These are phyloP conservation scores for Leucopternis melanops DNA, from an alignment of 2,113 vertebrate species.

Conservation along the genomic window DNA sequence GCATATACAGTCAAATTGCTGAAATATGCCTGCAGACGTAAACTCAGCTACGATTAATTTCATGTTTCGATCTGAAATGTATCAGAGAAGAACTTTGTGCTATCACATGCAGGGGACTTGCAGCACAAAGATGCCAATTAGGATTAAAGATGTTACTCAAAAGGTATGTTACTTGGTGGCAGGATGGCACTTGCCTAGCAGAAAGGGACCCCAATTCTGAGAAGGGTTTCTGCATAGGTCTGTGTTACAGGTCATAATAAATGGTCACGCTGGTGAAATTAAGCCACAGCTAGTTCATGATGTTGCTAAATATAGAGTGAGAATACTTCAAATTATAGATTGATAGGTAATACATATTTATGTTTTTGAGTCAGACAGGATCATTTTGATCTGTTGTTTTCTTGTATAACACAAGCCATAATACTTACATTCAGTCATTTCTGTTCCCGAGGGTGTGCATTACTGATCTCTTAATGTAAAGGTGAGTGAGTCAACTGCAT, in stretches of 20 bases:
- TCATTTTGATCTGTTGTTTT: not conserved
- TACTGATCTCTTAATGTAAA: not conserved
- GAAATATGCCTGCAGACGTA: not conserved
- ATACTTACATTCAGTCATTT: not conserved
- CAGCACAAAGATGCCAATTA: not conserved
- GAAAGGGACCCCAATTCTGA: not conserved
- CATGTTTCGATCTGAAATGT: not conserved
- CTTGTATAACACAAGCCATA: not conserved
- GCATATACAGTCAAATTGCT: not conserved
- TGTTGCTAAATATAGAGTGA: not conserved
- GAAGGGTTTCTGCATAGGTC: not conserved
- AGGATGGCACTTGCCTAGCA: not conserved
- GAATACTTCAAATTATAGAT: not conserved
- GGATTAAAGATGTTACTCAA: not conserved
- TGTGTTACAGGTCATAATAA: not conserved
- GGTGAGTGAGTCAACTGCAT: not conserved
- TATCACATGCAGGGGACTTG: not conserved
- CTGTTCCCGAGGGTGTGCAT: not conserved
- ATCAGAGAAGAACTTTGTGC: not conserved
- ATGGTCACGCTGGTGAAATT: not conserved
- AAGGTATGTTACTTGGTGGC: not conserved
- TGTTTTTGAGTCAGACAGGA: not conserved
- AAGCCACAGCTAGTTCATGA: not conserved
- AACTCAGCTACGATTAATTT: conserved; percentile 3
- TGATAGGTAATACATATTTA: not conserved